Percentiles rank a stretch among this genome's conserved stretches.
phyloP scores from a whole-genome alignment of 2,888 invertebrate genomes.

The Molorchus minor region DNA sequence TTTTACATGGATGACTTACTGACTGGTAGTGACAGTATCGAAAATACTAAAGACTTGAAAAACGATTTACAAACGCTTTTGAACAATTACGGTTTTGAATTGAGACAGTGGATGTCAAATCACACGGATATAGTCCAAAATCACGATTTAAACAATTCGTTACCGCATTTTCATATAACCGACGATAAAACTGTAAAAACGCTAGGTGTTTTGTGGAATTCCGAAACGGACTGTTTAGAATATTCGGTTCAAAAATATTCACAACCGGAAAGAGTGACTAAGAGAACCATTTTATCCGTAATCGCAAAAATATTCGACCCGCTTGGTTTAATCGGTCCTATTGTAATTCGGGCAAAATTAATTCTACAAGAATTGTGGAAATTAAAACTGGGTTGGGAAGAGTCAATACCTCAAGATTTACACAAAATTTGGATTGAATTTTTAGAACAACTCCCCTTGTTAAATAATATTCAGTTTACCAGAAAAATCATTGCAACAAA shows the following conservation, averaged over 20 bases:
- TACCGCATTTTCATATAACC: neutral
- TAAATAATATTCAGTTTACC: neutral
- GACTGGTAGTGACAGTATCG: slow-evolving; percentile 21
- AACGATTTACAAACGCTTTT: slow-evolving; percentile 32
- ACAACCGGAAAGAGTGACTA: neutral
- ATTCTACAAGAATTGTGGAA: slow-evolving; percentile 19
- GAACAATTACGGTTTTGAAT: slow-evolving; percentile 1
- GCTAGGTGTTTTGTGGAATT: slow-evolving; percentile 7
- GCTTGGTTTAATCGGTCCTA: slow-evolving; percentile 14
- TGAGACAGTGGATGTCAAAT: neutral
- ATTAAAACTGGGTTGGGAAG: slow-evolving; percentile 15
- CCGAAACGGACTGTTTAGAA: slow-evolving; percentile 1
- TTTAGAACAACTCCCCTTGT: neutral
- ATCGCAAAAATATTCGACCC: slow-evolving; percentile 18
- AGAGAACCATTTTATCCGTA: slow-evolving; percentile 13
- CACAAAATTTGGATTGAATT: neutral
- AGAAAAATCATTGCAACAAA: neutral
- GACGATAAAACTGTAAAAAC: slow-evolving; percentile 6
- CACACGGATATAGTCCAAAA: neutral
- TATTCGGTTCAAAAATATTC: neutral
- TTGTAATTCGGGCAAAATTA: slow-evolving; percentile 12
- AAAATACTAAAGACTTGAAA: slow-evolving; percentile 31
- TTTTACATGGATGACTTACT: slow-evolving; percentile 42
- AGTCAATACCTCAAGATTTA: slow-evolving; percentile 4
- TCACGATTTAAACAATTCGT: neutral